Evolutionary conservation across 92 coral and sea anemone species (phyloP).

Genomic region (Chrysogorgia sp.): DNA sequence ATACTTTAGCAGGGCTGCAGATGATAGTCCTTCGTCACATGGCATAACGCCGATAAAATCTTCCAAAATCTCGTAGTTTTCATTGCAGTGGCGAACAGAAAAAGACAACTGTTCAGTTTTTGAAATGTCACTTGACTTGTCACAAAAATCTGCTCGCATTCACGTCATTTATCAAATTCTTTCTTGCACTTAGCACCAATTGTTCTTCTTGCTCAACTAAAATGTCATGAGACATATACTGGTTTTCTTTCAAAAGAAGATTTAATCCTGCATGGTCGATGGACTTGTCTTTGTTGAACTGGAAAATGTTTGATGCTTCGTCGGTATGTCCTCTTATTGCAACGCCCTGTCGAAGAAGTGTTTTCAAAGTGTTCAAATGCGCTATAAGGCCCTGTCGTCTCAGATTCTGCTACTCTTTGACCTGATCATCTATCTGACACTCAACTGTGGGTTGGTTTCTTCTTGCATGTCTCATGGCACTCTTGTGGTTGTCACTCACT

Average conservation of each 20-base stretch:
- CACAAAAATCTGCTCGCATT: constrained; percentile 30
- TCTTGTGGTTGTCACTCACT: constrained; percentile 11
- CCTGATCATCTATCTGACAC: constrained; percentile 13
- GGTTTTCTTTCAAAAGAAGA: constrained; percentile 16
- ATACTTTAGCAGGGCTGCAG: constrained; percentile 27
- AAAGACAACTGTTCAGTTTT: constrained; percentile 38
- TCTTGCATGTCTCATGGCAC: constrained; percentile 4
- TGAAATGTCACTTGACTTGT: constrained; percentile 32
- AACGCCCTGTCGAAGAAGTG: constrained; percentile 28
- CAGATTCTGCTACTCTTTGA: constrained; percentile 16
- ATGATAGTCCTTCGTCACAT: constrained; percentile 29
- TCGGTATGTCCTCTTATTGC: constrained; percentile 30
- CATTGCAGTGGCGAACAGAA: constrained; percentile 36
- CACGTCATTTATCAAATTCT: constrained; percentile 18
- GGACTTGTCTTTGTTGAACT: constrained; percentile 33
- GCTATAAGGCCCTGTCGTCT: constrained; percentile 13
- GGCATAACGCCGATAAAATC: constrained; percentile 37
- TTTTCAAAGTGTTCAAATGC: constrained; percentile 31
- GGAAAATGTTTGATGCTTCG: constrained; percentile 30
- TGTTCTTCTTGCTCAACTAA: constrained; percentile 30
- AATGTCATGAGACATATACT: constrained; percentile 37
- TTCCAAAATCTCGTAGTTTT: constrained; percentile 13
- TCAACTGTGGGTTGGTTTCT: constrained; percentile 12
- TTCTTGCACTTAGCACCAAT: constrained; percentile 18
- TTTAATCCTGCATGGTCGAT: constrained; percentile 31